A percentile compares a stretch with the other conserved stretches of the same genome.
phyloP scores from a whole-genome alignment of 2,888 invertebrate species.

The Pharmacophagus antenor region DNA sequence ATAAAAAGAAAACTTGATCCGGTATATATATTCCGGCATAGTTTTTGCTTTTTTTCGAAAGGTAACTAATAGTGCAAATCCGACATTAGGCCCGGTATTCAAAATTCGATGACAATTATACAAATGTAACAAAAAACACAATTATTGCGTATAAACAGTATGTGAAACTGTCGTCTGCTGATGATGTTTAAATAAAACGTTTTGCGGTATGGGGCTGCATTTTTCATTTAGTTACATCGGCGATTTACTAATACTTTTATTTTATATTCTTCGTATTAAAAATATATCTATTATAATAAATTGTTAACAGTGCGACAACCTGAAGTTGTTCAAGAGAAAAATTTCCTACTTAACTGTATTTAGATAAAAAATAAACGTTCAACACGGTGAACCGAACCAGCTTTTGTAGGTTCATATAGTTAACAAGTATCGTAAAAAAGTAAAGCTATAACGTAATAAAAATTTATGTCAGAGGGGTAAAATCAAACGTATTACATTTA shows the following conservation, averaged over 20 bases:
- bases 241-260: background rate
- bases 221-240: background rate
- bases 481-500: background rate
- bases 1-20: background rate
- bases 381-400: too few relatives aligned
- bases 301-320: conserved; percentile 20
- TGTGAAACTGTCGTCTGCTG: too few relatives aligned
- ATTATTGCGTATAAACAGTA: too few relatives aligned
- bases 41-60: too few relatives aligned
- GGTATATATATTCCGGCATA: background rate
- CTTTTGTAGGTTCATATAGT: too few relatives aligned
- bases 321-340: conserved; percentile 7
- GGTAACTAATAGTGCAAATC: too few relatives aligned
- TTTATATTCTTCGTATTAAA: conserved; percentile 1
- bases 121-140: too few relatives aligned
- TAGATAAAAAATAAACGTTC: conserved; percentile 1
- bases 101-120: too few relatives aligned
- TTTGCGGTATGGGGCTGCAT: too few relatives aligned
- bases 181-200: too few relatives aligned
- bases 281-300: conserved; percentile 2
- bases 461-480: conserved; percentile 1
- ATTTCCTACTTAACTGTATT: conserved; percentile 21
- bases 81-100: too few relatives aligned
- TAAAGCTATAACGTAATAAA: conserved; percentile 13
- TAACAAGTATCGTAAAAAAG: background rate